These are phyloP conservation scores for Conchocele bisecta DNA, from an alignment of 2,888 invertebrate species.

Conservation along the genomic window DNA sequence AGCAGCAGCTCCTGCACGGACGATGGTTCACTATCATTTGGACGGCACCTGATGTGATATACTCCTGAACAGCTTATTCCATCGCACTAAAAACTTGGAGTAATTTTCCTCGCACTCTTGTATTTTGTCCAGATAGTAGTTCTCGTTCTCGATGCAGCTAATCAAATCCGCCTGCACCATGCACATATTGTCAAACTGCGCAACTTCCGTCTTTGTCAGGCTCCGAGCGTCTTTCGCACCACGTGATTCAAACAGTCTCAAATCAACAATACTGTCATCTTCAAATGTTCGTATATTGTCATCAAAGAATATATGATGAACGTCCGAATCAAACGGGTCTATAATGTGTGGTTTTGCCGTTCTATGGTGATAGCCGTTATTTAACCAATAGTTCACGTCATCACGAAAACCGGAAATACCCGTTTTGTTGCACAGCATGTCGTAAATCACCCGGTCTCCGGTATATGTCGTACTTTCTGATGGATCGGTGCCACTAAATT, in stretches of 20 bases:
- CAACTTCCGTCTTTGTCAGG: constrained; percentile 68
- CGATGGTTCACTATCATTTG: no score
- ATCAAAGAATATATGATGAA: constrained; percentile 82
- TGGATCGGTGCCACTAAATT: constrained; percentile 15
- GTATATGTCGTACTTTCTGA: constrained; percentile 36
- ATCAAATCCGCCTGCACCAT: constrained; percentile 81
- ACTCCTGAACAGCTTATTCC: constrained; percentile 28
- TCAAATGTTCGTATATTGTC: constrained; percentile 81
- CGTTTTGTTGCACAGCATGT: constrained; percentile 66
- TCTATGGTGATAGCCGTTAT: constrained; percentile 73
- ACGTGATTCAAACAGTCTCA: constrained; percentile 72
- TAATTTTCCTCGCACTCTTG: constrained; percentile 76
- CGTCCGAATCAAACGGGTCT: constrained; percentile 70
- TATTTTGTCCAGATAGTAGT: constrained; percentile 78
- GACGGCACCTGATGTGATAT: constrained; percentile 29
- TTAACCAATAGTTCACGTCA: constrained; percentile 80
- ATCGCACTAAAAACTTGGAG: constrained; percentile 51
- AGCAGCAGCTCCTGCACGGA: no score
- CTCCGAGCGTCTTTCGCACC: constrained; percentile 63
- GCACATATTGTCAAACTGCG: constrained; percentile 73
- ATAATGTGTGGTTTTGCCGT: constrained; percentile 81
- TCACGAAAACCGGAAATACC: constrained; percentile 80
- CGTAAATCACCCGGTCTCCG: constrained; percentile 74
- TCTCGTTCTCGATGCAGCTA: constrained; percentile 72
- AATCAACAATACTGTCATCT: constrained; percentile 81